Evolutionary conservation across 2,113 vertebrate species (phyloP).

Genomic region (Elgaria multicarinata): DNA sequence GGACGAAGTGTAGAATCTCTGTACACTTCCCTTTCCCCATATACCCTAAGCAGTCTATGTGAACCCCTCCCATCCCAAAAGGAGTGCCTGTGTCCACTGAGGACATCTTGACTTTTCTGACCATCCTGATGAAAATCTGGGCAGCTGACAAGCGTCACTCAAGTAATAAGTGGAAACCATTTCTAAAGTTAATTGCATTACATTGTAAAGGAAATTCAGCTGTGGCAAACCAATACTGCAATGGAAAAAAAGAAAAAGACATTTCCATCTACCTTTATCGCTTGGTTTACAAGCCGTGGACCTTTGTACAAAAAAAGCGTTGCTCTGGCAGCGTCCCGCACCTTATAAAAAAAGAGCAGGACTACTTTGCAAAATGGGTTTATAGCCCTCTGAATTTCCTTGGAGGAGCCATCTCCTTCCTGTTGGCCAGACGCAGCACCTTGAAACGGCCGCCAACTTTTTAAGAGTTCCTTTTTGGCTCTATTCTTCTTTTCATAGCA

Average conservation of each 20-base stretch:
- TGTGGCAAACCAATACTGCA: conserved; percentile 68
- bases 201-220: conserved; percentile 62
- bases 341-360: conserved; percentile 71
- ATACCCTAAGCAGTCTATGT: background rate
- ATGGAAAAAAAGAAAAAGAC: conserved; percentile 46
- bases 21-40: background rate
- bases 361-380: conserved; percentile 73
- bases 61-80: background rate
- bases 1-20: too few relatives aligned
- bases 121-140: background rate
- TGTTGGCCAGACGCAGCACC: conserved; percentile 69
- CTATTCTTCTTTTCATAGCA: conserved; percentile 65
- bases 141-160: background rate
- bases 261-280: conserved; percentile 64
- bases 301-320: conserved; percentile 65
- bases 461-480: conserved; percentile 72
- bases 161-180: conserved; percentile 66
- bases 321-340: conserved; percentile 71
- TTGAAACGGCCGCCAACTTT: conserved; percentile 67
- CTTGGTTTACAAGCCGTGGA: conserved; percentile 69
- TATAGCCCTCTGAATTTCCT: conserved; percentile 61
- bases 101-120: background rate
- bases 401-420: conserved; percentile 73
- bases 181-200: conserved; percentile 68
- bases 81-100: conserved; percentile 32